phyloP scores from a whole-genome alignment of 2,797 vertebrate genomes.

The Artibeus jamaicensis region DNA sequence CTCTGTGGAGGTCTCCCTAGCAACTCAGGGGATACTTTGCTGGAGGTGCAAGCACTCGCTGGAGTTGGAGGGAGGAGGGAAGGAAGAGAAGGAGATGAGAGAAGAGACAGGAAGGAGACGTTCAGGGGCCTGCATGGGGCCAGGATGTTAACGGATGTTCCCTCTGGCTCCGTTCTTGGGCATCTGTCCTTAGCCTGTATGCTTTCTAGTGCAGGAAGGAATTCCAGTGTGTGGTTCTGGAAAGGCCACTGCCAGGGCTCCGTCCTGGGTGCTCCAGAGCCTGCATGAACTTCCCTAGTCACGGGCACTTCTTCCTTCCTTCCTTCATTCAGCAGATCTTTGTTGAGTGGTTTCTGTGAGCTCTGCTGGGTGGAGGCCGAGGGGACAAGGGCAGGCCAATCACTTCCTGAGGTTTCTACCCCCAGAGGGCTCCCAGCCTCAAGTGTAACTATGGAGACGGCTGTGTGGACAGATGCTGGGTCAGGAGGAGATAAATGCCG shows the following conservation, averaged over 20 bases:
- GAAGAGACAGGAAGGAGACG: not conserved
- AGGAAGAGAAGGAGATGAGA: not conserved
- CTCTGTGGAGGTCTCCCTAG: not conserved
- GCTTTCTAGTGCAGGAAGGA: not conserved
- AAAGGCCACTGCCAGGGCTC: not conserved
- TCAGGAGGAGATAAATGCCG: not conserved
- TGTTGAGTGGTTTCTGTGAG: not conserved
- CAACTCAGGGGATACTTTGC: not conserved
- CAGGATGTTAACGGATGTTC: not conserved
- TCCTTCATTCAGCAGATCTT: not conserved
- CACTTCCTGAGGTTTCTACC: not conserved
- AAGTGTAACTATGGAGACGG: not conserved
- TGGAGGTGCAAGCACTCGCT: not conserved
- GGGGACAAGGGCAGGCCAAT: not conserved
- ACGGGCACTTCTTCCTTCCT: not conserved
- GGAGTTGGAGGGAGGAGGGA: not conserved
- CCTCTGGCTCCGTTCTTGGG: not conserved
- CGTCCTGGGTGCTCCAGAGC: not conserved
- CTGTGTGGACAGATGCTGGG: not conserved
- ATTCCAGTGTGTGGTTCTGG: not conserved
- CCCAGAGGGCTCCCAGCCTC: not conserved
- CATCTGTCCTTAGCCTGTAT: not conserved
- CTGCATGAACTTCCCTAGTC: not conserved
- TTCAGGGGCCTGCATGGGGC: not conserved
- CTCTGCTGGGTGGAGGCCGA: not conserved